These are phyloP conservation scores for Arctocebus calabarensis DNA, from an alignment of 2,797 vertebrate genomes.

Conservation along the genomic window DNA sequence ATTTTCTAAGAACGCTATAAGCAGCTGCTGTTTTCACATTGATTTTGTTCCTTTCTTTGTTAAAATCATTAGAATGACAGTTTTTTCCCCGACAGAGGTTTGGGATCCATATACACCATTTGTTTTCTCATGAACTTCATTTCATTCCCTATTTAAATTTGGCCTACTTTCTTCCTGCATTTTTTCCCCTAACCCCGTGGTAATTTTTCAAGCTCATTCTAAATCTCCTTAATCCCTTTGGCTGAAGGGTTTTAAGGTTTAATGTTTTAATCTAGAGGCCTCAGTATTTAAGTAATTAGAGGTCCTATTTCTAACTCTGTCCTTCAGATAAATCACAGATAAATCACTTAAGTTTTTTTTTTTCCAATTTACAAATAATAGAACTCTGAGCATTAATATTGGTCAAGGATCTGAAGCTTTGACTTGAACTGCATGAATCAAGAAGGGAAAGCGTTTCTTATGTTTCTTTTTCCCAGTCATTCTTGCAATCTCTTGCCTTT, in stretches of 20 bases:
- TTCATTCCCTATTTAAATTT: slow-evolving; percentile 6
- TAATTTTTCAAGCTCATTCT: slow-evolving; percentile 72
- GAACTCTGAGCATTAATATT: slow-evolving; percentile 45
- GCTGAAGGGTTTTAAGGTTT: slow-evolving; percentile 70
- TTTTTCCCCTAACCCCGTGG: background rate
- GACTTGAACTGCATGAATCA: background rate
- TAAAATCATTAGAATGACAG: background rate
- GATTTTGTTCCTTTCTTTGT: slow-evolving; percentile 46
- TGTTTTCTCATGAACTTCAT: slow-evolving; percentile 43
- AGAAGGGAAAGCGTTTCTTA: background rate
- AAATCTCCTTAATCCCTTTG: slow-evolving; percentile 76
- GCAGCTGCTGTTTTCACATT: slow-evolving; percentile 55
- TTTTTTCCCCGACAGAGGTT: background rate
- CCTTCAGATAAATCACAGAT: slow-evolving; percentile 59
- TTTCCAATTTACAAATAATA: slow-evolving; percentile 57
- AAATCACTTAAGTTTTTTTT: slow-evolving; percentile 55
- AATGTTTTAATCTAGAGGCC: slow-evolving; percentile 76
- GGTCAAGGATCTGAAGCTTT: slow-evolving; percentile 11
- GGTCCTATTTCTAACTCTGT: slow-evolving; percentile 68
- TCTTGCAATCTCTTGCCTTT: slow-evolving; percentile 24
- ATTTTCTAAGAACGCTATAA: slow-evolving; percentile 63
- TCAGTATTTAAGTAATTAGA: slow-evolving; percentile 80
- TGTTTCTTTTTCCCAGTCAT: background rate
- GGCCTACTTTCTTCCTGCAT: slow-evolving; percentile 63
- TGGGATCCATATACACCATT: background rate